phyloP scores from a whole-genome alignment of 2,113 vertebrate genomes.

The Hylia prasina region DNA sequence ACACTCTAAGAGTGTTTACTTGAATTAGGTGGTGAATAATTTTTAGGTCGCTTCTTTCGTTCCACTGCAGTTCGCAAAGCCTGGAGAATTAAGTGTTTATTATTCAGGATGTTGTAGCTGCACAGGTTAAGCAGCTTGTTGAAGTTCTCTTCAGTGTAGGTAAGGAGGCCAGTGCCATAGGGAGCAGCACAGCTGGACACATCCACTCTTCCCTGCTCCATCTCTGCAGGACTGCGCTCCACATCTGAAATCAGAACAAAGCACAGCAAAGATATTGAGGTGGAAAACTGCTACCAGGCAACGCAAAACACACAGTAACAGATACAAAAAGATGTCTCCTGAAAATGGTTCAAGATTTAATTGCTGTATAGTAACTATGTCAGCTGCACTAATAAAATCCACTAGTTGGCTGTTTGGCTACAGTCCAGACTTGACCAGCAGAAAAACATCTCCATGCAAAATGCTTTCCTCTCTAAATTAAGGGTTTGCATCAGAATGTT shows the following conservation, averaged over 20 bases:
- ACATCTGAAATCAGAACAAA: conserved; percentile 56
- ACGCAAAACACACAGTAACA: not conserved
- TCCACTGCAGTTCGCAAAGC: conserved; percentile 64
- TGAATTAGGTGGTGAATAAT: not conserved
- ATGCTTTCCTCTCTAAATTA: not conserved
- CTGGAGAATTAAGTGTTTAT: conserved; percentile 60
- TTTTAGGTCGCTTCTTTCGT: not conserved
- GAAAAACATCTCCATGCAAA: not conserved
- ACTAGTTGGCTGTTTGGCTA: accelerated
- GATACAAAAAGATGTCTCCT: not conserved
- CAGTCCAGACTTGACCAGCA: not conserved
- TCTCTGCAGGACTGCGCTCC: conserved; percentile 45
- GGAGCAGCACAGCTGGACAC: conserved; percentile 57
- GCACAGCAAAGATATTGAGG: not conserved
- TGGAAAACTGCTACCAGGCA: not conserved
- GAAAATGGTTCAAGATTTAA: not conserved
- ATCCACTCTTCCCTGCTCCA: conserved; percentile 68
- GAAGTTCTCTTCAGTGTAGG: conserved; percentile 68
- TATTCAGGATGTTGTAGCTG: conserved; percentile 79
- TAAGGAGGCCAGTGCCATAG: conserved; percentile 71
- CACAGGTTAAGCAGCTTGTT: conserved; percentile 73
- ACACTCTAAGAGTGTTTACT: not conserved
- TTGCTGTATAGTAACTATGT: not conserved
- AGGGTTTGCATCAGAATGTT: not conserved
- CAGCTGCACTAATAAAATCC: not conserved